phyloP scores from a whole-genome alignment of 2,113 vertebrate species.

The Atlantisia rogersi region DNA sequence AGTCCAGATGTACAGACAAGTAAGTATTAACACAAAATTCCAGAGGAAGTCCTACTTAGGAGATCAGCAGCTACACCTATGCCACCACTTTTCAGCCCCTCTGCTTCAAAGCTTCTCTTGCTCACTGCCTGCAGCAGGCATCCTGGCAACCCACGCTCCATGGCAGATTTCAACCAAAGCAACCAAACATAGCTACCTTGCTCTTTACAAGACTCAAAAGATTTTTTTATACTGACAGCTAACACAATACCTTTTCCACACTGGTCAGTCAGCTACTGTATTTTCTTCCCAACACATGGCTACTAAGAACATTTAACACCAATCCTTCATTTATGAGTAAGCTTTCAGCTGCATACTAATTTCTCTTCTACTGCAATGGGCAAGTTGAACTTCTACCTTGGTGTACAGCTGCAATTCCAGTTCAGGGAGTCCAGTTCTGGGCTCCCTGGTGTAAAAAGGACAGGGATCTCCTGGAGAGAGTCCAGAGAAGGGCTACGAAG shows the following conservation, averaged over 20 bases:
- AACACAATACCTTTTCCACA: not conserved
- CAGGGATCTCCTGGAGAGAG: no score
- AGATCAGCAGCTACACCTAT: not conserved
- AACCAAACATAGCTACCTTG: not conserved
- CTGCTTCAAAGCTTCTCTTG: not conserved
- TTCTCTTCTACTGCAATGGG: not conserved
- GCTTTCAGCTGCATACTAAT: not conserved
- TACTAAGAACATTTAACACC: not conserved
- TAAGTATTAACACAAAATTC: not conserved
- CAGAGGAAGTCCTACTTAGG: not conserved
- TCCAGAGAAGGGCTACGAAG: no score
- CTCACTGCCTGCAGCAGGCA: not conserved
- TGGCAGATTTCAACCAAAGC: not conserved
- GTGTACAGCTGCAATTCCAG: not conserved
- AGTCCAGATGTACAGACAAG: not conserved
- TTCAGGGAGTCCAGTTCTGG: no score
- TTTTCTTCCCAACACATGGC: not conserved
- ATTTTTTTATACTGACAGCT: not conserved
- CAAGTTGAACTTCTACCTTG: not conserved
- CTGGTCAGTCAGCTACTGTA: not conserved
- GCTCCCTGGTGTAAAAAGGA: no score
- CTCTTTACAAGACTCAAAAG: not conserved
- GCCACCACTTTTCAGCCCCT: not conserved
- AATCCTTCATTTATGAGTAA: not conserved
- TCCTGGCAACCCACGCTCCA: not conserved